Evolutionary conservation across 1,140 invertebrate species (phyloP).

Genomic region (Aphelenchoides besseyi): DNA sequence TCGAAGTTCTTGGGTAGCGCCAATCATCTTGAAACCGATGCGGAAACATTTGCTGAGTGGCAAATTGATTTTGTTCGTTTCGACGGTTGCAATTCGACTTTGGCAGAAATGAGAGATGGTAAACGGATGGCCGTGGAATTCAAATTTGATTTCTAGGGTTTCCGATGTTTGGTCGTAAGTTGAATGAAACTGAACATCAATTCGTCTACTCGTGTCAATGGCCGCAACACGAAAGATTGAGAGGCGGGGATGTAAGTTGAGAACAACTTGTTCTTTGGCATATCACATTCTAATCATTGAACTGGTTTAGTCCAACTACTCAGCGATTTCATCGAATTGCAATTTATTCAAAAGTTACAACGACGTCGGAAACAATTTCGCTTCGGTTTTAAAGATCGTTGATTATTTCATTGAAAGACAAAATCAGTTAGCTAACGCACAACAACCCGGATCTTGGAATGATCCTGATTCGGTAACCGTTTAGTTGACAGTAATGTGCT

Average conservation of each 20-base stretch:
- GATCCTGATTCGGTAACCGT: constrained; percentile 89
- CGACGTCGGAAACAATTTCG: constrained; percentile 78
- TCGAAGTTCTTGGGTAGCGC: constrained; percentile 87
- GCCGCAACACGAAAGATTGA: constrained; percentile 74
- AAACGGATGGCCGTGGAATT: not conserved
- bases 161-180: constrained; percentile 70
- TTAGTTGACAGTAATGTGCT: constrained; percentile 65
- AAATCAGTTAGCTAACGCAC: constrained; percentile 79
- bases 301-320: constrained; percentile 74
- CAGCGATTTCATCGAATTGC: constrained; percentile 79
- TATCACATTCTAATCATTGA: constrained; percentile 14
- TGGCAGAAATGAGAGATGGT: not conserved
- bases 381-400: constrained; percentile 84
- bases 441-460: constrained; percentile 93
- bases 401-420: constrained; percentile 91
- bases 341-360: constrained; percentile 94
- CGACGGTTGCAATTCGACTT: constrained; percentile 72
- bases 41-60: constrained; percentile 89
- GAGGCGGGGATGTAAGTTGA: not conserved
- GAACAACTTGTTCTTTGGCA: not conserved
- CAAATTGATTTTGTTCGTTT: constrained; percentile 92
- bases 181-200: constrained; percentile 79
- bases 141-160: not conserved
- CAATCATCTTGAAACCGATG: constrained; percentile 79
- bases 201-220: constrained; percentile 96